Base-by-base conservation (phyloP, 2,113 vertebrate genomes). In the Apodemus sylvaticus region DNA sequence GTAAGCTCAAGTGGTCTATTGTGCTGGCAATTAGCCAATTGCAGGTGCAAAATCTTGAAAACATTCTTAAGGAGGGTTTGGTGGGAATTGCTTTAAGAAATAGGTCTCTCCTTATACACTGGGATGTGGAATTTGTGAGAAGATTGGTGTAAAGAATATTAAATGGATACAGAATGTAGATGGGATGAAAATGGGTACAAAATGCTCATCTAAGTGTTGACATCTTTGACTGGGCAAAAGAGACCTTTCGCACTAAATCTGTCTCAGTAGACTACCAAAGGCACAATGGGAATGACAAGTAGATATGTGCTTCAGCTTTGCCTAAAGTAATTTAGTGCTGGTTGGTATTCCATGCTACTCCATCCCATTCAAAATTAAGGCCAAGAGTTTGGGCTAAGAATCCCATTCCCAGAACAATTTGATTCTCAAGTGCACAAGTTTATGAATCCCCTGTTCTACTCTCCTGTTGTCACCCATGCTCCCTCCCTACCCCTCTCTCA, bases 121-220 rank as follows among this genome's bases (percentile, higher is more conserved):
- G 68, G 58, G 73, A 39, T 92, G 31, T 36, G 70, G 53, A 91
- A 53, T 93, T 95, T 96, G 74, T 86, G 64, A 96, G 17, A 12
- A 19, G 17, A 68, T 91, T 86, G 31, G 4, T 93, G 14, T 71
- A 66, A 94, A 98, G 74, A 96, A 83, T 68, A 96, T 76, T 92
- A 77, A 97, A 93, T 73, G 97, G 97, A 98, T 97, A 97, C 95
- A 97, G 96, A 98, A 94, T 96, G 93, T 93, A 94, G 82, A 96
- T 94, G 8, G 62, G 96, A 94, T 96, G 95, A 93, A 98, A 98
- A 97, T 98, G 98, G 98, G 98, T 98, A 97, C 97, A 97, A 98
- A 98, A 98, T 96, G 82, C 86, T 88, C 97, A 96, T 98, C 96
- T 94, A 82, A 97, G 97, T 94, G 96, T 97, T 98, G 97, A 98